Conservation (phyloP, 2,797 vertebrate genomes). For the Sebastes nivosus region DNA sequence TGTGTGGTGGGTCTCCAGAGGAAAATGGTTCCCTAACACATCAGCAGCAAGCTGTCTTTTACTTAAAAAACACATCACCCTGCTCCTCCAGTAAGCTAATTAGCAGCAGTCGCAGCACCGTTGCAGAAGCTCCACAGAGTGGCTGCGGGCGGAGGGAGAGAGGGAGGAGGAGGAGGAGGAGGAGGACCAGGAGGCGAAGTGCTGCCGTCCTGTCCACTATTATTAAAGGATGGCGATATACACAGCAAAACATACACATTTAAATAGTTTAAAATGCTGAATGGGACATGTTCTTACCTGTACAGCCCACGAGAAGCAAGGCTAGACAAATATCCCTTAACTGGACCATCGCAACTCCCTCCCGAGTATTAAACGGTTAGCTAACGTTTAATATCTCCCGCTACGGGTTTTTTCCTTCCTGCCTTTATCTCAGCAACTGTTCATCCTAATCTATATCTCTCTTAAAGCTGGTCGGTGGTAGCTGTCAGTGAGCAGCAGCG, state of each 20-base stretch:
- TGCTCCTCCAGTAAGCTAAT: slow-evolving; percentile 60
- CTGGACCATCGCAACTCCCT: slow-evolving; percentile 80
- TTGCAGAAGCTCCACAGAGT: slow-evolving; percentile 62
- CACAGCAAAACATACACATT: not conserved
- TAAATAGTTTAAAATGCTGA: not conserved
- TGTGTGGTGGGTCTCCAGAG: slow-evolving; percentile 2
- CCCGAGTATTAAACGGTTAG: slow-evolving; percentile 57
- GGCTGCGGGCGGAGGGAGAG: slow-evolving; percentile 55
- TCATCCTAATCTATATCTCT: slow-evolving; percentile 62
- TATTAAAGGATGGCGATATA: not conserved
- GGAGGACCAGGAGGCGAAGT: not conserved
- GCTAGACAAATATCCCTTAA: slow-evolving; percentile 71
- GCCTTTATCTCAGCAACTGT: slow-evolving; percentile 34
- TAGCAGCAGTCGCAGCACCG: slow-evolving; percentile 61
- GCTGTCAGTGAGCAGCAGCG: slow-evolving; percentile 39
- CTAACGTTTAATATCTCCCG: slow-evolving; percentile 48
- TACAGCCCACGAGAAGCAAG: slow-evolving; percentile 75
- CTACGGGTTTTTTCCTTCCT: slow-evolving; percentile 3
- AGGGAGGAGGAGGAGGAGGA: not conserved
- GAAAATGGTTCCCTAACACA: slow-evolving; percentile 5
- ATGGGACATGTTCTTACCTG: slow-evolving; percentile 66
- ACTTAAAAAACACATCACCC: slow-evolving; percentile 10
- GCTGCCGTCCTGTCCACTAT: slow-evolving; percentile 46
- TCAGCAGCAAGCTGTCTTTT: slow-evolving; percentile 29
- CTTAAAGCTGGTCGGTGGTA: slow-evolving; percentile 33